A percentile compares a stretch with the other conserved stretches of the same genome.
Evolutionary conservation across 1,140 invertebrate species (phyloP).

Genomic region (Dermatophagoides farinae): DNA sequence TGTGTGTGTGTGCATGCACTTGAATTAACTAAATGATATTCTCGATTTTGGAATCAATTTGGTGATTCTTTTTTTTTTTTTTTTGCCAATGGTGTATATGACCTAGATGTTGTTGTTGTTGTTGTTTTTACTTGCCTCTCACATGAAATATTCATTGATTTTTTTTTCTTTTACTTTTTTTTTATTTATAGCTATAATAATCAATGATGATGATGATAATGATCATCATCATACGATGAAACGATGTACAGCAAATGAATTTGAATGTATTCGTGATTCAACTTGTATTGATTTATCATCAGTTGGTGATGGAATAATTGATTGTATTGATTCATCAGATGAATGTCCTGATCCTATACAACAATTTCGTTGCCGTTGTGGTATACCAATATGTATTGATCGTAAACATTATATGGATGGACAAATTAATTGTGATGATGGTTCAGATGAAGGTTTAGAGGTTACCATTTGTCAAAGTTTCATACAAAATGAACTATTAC

Average conservation of each 20-base stretch:
- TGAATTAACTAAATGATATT: too few relatives aligned
- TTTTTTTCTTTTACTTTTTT: too few relatives aligned
- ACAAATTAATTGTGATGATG: slow-evolving; percentile 23
- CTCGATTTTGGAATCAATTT: too few relatives aligned
- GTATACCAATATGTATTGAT: slow-evolving; percentile 23
- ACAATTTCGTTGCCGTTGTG: slow-evolving; percentile 23
- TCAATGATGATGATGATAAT: too few relatives aligned
- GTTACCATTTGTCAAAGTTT: background rate
- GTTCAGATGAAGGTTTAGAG: slow-evolving; percentile 23
- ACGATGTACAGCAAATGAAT: slow-evolving; percentile 1
- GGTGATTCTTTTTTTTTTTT: too few relatives aligned
- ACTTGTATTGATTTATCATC: slow-evolving; percentile 19
- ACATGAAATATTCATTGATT: too few relatives aligned
- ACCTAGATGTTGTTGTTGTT: too few relatives aligned
- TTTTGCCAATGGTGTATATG: too few relatives aligned
- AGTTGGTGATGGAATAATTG: slow-evolving; percentile 20
- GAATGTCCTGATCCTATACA: background rate
- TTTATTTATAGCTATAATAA: too few relatives aligned
- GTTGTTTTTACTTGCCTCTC: too few relatives aligned
- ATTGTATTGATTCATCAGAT: slow-evolving; percentile 23
- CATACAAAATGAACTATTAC: background rate
- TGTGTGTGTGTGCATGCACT: too few relatives aligned
- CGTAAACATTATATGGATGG: slow-evolving; percentile 22
- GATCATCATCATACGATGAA: too few relatives aligned
- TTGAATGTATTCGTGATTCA: background rate